Percentiles rank a stretch among this genome's conserved stretches.
Evolutionary conservation across 2,113 vertebrate species (phyloP).

Genomic region (Mellivora capensis): DNA sequence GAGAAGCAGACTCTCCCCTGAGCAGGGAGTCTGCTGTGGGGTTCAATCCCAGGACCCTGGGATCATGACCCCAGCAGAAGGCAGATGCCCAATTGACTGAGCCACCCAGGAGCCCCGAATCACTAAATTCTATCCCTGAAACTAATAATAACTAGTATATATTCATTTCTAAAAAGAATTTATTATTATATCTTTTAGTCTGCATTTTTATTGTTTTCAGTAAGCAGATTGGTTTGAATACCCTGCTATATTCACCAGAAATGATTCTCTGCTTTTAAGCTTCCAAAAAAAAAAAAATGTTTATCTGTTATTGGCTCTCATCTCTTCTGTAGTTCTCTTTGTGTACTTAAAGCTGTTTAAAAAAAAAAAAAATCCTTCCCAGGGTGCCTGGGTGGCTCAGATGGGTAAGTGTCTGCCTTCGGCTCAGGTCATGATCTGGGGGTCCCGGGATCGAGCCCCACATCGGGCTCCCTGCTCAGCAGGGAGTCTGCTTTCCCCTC

Average conservation of each 20-base stretch:
- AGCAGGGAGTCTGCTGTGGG: too few species aligned
- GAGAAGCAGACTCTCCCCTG: too few species aligned
- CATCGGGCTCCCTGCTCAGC: too few species aligned
- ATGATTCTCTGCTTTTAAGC: background rate
- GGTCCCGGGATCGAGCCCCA: too few species aligned
- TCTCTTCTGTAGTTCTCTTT: background rate
- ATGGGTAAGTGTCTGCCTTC: too few species aligned
- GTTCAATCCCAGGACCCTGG: too few species aligned
- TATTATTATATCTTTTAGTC: background rate
- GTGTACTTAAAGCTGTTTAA: background rate
- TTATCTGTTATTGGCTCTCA: background rate
- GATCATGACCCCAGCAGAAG: too few species aligned
- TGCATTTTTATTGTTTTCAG: background rate
- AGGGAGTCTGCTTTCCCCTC: too few species aligned
- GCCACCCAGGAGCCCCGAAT: too few species aligned
- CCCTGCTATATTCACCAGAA: background rate
- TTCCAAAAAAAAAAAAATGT: background rate
- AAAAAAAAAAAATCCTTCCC: background rate
- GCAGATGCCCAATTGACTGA: too few species aligned
- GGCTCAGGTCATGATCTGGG: too few species aligned
- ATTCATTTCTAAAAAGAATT: background rate
- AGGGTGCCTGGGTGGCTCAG: too few species aligned
- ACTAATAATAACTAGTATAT: background rate
- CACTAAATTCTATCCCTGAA: background rate
- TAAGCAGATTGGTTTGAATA: background rate